A percentile compares a stretch with the other conserved stretches of the same genome.
Conservation (phyloP, 2,888 invertebrate species). For the Steromphala cineraria region DNA sequence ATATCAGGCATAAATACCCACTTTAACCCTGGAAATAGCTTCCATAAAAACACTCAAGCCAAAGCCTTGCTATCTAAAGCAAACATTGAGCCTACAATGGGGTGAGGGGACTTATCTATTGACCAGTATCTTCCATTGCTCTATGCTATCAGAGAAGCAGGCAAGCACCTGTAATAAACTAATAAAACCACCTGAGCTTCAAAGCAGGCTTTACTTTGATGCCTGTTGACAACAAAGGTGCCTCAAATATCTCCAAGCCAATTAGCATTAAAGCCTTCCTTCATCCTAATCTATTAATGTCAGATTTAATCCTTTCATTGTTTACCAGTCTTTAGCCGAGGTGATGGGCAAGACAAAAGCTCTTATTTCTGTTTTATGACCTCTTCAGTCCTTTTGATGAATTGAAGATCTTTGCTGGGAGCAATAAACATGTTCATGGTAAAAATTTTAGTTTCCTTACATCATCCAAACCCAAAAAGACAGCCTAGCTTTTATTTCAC, state of each 20-base stretch:
- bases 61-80: no score
- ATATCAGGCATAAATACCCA: background rate
- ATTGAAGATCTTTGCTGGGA: background rate
- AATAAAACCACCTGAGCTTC: background rate
- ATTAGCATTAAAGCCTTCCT: slow-evolving; percentile 6
- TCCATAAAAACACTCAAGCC: no score
- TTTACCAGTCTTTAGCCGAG: background rate
- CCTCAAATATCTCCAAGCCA: background rate
- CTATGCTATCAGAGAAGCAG: no score
- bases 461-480: no score
- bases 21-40: background rate
- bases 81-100: no score
- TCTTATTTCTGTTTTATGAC: background rate
- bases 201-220: slow-evolving; percentile 14
- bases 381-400: background rate
- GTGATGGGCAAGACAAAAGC: background rate
- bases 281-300: slow-evolving; percentile 1
- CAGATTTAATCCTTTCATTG: slow-evolving; percentile 2
- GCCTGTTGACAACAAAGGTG: background rate
- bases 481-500: no score
- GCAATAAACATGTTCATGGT: background rate
- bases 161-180: background rate
- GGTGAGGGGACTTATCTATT: no score
- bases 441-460: no score
- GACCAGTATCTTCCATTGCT: no score